Evolutionary conservation across 2,888 invertebrate species (phyloP), one percentile per base, ranked within the genome.

Genomic region (Elegia similella): DNA sequence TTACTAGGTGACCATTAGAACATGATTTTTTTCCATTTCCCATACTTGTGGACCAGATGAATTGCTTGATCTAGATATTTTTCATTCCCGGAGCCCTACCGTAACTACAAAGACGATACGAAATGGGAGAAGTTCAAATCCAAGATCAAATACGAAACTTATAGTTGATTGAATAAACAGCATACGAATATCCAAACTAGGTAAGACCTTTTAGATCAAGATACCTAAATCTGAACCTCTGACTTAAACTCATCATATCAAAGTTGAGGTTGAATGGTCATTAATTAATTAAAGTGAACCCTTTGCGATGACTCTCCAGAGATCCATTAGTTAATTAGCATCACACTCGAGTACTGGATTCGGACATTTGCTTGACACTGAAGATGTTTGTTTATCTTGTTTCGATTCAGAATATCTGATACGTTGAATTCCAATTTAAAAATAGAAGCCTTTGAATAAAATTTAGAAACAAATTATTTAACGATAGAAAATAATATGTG

Each of bases 291-390:
- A 88, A 75, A 70, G 63, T 70, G 72, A 78, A 84, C 87, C 90
- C 86, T 88, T 86, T 78, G 76, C 80, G 79, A 82, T 79, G 75
- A 76, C 82, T 76, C 88, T 82, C 88, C 61, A 59, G 75, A 76
- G 89, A 76, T 73, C 82, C 86, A 86, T 91, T 88, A 85, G 82
- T 90, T 91, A 88, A 89, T 91, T 89, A 90, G 72, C 75, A 83
- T 82, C 78, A 76, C 30, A 53, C 34, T 53, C 30, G 42, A 43
- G 43, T 38, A 38, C 34, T 30, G 42, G 15, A 46, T 44, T 12
- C 32, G 32, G 54, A 54, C 54, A 54, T 30, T 46, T 55, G 34
- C 32, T 55, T 55, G 54, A 32, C 17, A 34, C 17, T n/a, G 7
- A 44, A 55, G 54, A 55, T 46, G 16, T 34, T 17, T 38, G 16